These are phyloP conservation scores for Ephialtes manifestator DNA, from an alignment of 2,888 invertebrate species.

Conservation along the genomic window DNA sequence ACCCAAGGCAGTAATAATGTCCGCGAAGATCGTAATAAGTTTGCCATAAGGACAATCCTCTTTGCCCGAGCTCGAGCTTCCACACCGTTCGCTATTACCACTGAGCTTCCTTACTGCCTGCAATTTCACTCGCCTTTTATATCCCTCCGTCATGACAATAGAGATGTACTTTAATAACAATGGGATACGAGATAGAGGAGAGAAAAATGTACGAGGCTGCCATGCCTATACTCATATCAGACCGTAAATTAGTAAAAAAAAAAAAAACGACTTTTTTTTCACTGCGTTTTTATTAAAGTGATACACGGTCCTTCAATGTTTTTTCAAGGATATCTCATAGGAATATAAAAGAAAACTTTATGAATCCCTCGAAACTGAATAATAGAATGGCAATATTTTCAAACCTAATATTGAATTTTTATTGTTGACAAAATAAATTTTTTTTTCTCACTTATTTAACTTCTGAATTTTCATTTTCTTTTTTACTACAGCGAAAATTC, in stretches of 20 bases:
- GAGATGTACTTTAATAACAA: slow-evolving; percentile 61
- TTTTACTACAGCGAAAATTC: no score
- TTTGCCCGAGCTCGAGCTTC: slow-evolving; percentile 42
- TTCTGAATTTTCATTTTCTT: no score
- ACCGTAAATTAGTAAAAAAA: background rate
- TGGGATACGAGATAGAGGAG: slow-evolving; percentile 28
- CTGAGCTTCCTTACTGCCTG: slow-evolving; percentile 58
- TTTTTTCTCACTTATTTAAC: no score
- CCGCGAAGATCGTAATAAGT: slow-evolving; percentile 67
- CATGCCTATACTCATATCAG: slow-evolving; percentile 25
- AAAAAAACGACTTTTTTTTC: background rate
- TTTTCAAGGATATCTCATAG: no score
- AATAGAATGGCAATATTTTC: no score
- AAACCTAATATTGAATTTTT: no score
- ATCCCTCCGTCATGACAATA: slow-evolving; percentile 47
- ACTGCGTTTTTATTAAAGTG: background rate
- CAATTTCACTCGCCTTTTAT: slow-evolving; percentile 63
- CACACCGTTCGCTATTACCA: slow-evolving; percentile 34
- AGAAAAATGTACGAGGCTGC: background rate
- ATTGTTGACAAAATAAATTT: no score
- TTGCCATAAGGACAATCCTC: slow-evolving; percentile 67
- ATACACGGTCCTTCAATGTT: no score
- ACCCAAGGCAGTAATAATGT: slow-evolving; percentile 57
- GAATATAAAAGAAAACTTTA: no score
- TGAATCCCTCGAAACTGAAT: no score